Evolutionary conservation across 2,113 vertebrate genomes (phyloP), one percentile per base, ranked within the genome.

Genomic region (Dasyornis broadbenti): DNA sequence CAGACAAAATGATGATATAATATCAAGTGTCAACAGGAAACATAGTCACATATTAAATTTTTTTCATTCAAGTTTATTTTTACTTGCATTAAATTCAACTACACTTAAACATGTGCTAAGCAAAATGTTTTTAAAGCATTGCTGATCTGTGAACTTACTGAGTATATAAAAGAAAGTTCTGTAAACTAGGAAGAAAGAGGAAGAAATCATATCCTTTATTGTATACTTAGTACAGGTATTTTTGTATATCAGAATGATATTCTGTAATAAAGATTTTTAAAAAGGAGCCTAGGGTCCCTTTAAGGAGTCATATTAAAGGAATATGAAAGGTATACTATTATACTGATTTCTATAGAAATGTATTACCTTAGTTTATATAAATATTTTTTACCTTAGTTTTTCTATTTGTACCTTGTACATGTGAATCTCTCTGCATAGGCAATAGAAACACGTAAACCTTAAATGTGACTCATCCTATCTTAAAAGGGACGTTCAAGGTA

Each of bases 281-380:
- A 81, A 35, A 30, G 2, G 3, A 10, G 26, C 0, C 0, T 14
- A 24, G 23, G 5, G 13, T 30, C 47, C 47, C 47, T 49, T 49
- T 49, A 86, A 70, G 15, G 6, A 42, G 31, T 33, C 7, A 12
- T 57, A 65, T 27, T 12, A 78, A 70, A 78, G 11, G 26, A 63
- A 47, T 39, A 4, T 33, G 26, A 63, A 94, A 63, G 14, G 5
- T 30, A 21, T 47, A 33, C 6, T 5, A 22, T 53, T 19, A 9
- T 31, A 45, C 0, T 33, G 10, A 39, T 71, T 75, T 61, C 9
- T 61, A 56, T 11, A n/a, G 72, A 90, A 68, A 45, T 11, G 3
- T 31, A 9, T 61, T 73, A 6, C 39, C 8, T 72, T 65, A 17
- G 3, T 65, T 87, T 40, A 70, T 28, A 33, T 52, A 69, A 33